Evolutionary conservation across 2,797 vertebrate species (phyloP), one percentile per base, ranked within the genome.

Genomic region (Schizopygopsis pylzovi): DNA sequence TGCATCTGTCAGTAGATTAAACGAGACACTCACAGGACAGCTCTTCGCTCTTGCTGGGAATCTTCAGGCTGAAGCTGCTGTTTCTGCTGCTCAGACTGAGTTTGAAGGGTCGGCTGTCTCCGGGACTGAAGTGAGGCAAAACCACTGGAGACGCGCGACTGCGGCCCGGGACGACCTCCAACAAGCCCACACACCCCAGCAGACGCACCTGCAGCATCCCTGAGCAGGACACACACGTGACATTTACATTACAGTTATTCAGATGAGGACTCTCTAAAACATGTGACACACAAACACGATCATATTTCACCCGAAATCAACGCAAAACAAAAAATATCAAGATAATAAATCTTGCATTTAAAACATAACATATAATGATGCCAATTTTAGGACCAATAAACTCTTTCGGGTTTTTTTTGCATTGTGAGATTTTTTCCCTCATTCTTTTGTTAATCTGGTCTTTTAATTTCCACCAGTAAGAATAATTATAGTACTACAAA

Each of bases 111-210:
- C 96, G 95, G 0, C 94, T 95, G 86, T 98, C 97, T 25, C 96
- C 95, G 13, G 96, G 95, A 85, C 91, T 96, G 93, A 94, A 96
- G 68, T 94, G 94, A 1, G 96, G 96, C 90, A 96, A 92, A 2
- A 92, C 92, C 65, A 95, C 92, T 0, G 92, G 90, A 0, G 94
- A 93, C 0, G 95, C 93, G 33, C 95, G 94, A 79, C 93, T 95
- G 37, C 96, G 96, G 71, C 97, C 97, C 0, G 96, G 97, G 47
- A 98, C 96, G 39, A 93, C 92, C 91, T 98, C 97, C 88, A 97
- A 90, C 87, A 98, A 93, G 84, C 96, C 95, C 73, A 93, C 94
- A 87, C 97, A 98, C 87, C 97, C 97, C 91, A 95, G 94, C 89
- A 96, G 93, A 91, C 92, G 95, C 85, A 96, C 95, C 65, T 96